phyloP scores from a whole-genome alignment of 2,113 vertebrate genomes.

The Eptesicus fuscus region DNA sequence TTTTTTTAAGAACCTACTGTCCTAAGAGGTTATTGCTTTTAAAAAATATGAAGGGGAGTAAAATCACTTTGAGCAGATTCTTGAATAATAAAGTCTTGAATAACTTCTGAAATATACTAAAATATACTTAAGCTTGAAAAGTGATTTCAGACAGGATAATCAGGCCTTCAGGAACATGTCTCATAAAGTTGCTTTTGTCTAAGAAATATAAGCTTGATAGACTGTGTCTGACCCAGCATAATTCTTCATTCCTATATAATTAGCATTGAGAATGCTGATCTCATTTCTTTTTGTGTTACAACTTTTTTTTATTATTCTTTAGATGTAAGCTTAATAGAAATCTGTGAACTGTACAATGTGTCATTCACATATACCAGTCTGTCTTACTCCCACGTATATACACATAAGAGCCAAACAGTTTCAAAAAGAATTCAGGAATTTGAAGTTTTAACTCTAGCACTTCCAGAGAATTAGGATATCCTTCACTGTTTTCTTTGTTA shows the following conservation, averaged over 20 bases:
- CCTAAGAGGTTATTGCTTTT: not conserved
- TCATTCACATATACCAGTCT: not conserved
- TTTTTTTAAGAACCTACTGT: not conserved
- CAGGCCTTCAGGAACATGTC: not conserved
- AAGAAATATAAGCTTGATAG: not conserved
- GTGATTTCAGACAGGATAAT: not conserved
- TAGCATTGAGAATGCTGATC: not conserved
- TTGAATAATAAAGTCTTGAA: not conserved
- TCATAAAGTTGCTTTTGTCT: not conserved
- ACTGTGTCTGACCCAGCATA: not conserved
- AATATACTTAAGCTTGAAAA: not conserved
- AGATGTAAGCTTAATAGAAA: not conserved
- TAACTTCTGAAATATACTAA: not conserved
- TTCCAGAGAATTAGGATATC: not conserved
- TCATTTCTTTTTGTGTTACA: conserved; percentile 1
- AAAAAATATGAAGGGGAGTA: not conserved
- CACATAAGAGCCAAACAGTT: not conserved
- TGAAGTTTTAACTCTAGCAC: not conserved
- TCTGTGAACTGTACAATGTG: not conserved
- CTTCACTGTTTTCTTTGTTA: not conserved
- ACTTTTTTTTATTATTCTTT: not conserved
- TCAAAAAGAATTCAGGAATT: conserved; percentile 14
- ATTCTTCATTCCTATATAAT: conserved; percentile 31
- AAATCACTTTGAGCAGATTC: not conserved
- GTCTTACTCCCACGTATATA: not conserved